These are phyloP conservation scores for Diphyllodes magnificus DNA, from an alignment of 2,113 vertebrate species.

Conservation along the genomic window DNA sequence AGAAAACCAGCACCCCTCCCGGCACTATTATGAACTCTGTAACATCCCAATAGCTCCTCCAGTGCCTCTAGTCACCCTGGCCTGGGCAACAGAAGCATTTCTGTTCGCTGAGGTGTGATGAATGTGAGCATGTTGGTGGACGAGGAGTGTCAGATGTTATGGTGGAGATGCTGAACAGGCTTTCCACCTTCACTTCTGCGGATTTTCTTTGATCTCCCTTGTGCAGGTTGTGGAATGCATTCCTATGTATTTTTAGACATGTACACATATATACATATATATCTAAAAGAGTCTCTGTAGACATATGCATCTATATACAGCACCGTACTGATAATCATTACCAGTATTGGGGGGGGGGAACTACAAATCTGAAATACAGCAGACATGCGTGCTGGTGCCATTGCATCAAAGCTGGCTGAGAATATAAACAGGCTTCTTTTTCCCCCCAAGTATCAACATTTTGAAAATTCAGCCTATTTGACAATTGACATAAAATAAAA, in stretches of 20 bases:
- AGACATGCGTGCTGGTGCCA: background rate
- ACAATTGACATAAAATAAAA: background rate
- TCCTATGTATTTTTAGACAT: background rate
- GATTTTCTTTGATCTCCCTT: background rate
- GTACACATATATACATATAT: background rate
- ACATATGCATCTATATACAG: background rate
- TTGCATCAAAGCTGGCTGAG: background rate
- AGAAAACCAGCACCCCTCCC: background rate
- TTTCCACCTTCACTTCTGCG: background rate
- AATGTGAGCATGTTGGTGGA: fast-evolving
- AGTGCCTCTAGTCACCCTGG: background rate
- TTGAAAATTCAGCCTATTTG: background rate
- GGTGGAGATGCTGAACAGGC: fast-evolving
- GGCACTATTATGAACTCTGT: background rate
- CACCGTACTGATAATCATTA: background rate
- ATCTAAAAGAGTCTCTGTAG: background rate
- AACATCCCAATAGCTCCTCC: background rate
- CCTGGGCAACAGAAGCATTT: background rate
- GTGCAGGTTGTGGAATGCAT: background rate
- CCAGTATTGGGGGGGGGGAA: too few species aligned
- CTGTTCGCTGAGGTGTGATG: background rate
- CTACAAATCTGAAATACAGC: background rate
- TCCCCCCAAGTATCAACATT: background rate
- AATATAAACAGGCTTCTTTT: background rate
- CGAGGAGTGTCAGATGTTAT: background rate